Evolutionary conservation across 2,797 vertebrate genomes (phyloP).

Genomic region (Margarornis squamiger): DNA sequence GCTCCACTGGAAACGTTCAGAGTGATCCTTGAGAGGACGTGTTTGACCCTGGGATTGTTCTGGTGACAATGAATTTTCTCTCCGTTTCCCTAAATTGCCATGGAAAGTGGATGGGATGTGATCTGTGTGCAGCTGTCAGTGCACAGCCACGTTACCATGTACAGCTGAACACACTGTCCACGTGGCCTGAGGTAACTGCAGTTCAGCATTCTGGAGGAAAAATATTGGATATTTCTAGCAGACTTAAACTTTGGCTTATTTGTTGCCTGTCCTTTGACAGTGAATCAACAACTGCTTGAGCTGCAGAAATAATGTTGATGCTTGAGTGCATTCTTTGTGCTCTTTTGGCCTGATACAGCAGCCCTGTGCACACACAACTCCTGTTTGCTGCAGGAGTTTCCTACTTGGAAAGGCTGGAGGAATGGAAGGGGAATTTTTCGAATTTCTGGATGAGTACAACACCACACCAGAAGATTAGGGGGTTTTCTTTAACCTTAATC

Average conservation of each 20-base stretch:
- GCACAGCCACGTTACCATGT: background rate
- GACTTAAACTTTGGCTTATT: slow-evolving; percentile 24
- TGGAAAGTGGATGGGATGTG: background rate
- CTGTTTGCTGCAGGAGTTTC: background rate
- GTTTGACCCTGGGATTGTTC: background rate
- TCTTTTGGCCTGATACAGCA: background rate
- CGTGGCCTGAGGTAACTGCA: background rate
- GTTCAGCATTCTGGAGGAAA: background rate
- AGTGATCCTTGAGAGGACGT: background rate
- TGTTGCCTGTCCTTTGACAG: slow-evolving; percentile 23
- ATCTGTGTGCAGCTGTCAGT: background rate
- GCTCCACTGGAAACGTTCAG: background rate
- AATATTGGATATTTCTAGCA: background rate
- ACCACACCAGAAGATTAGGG: background rate
- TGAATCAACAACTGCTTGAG: slow-evolving; percentile 27
- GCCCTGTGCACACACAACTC: background rate
- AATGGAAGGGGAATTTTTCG: background rate
- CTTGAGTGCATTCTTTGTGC: slow-evolving; percentile 53
- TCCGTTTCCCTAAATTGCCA: background rate
- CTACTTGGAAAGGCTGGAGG: background rate
- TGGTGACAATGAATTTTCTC: background rate
- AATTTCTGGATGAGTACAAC: background rate
- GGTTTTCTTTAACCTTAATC: background rate
- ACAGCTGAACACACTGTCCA: background rate
- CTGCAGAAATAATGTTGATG: slow-evolving; percentile 31